Evolutionary conservation across 1,140 invertebrate genomes (phyloP).

Genomic region (Leguminivora glycinivorella): DNA sequence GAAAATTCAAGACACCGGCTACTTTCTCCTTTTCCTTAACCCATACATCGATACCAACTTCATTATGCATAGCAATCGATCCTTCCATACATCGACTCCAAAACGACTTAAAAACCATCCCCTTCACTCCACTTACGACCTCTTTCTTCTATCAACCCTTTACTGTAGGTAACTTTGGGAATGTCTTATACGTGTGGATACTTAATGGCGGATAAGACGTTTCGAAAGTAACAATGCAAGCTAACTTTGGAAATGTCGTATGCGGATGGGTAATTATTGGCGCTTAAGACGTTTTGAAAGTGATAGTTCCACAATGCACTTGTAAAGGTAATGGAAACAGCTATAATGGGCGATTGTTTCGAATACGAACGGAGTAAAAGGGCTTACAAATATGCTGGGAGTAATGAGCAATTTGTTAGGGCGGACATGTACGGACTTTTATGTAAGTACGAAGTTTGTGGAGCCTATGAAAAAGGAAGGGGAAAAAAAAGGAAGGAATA

Average conservation of each 20-base stretch:
- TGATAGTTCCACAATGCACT: neutral
- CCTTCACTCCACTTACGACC: neutral
- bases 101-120: neutral
- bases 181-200: neutral
- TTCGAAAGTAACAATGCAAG: too few species aligned
- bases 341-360: slow-evolving; percentile 4
- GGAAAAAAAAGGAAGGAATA: neutral
- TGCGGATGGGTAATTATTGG: neutral
- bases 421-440: neutral
- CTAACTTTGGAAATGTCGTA: neutral
- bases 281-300: neutral
- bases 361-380: slow-evolving; percentile 3
- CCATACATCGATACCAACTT: slow-evolving; percentile 2
- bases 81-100: neutral
- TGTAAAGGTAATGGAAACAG: neutral
- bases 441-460: neutral
- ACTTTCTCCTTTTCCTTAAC: slow-evolving; percentile 11
- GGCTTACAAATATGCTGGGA: slow-evolving; percentile 6
- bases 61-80: slow-evolving; percentile 25
- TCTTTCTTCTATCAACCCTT: neutral
- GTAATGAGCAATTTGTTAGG: neutral
- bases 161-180: neutral
- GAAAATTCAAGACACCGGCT: neutral
- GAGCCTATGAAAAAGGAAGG: neutral
- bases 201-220: too few species aligned